Base-by-base conservation (phyloP, 2,888 invertebrate species). In the Baronia brevicornis region DNA sequence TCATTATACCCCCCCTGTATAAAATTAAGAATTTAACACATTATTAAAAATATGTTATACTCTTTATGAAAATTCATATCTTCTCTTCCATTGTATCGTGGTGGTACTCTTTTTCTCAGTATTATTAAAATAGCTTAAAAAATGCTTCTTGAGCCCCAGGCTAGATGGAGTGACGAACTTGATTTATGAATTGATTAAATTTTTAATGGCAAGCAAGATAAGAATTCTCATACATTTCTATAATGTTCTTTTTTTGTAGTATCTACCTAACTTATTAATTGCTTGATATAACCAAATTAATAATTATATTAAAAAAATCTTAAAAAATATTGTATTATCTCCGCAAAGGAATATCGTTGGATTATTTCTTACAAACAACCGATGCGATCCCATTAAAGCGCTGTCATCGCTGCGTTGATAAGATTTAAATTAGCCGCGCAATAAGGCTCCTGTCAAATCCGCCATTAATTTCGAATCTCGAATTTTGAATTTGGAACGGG, bases 361-460 rank as follows among this genome's bases (percentile, higher is more conserved):
- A 69, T 72, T 67, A 71, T 70, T 70, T 66, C 62, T 70, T 69
- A 65, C 72, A 71, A 69, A 69, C 66, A 64, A 64, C 58, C 64
- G 58, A 59, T 55, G 62, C 63, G 67, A 79, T 75, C 71, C 82
- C 80, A 84, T 82, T 84, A 84, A 68, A 67, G 44, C 70, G 68
- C 82, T 82, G 82, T 84, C 82, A 82, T 80, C 82, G 75, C 66
- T 49, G 47, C 56, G 66, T 70, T 82, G 80, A 84, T 82, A 84
- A 78, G 82, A 80, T 80, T 82, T 79, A 80, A 82, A 82, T 82
- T 82, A 82, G 75, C 68, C 69, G 54, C 70, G 75, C 75, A 82
- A 84, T 82, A 82, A 79, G 61, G 75, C 74, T 73, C 69, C 82
- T 82, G 82, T 84, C 82, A 84, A 82, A 84, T 78, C 61, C 74